Evolutionary conservation across 2,888 invertebrate species (phyloP).

Genomic region (Plutella xylostella): DNA sequence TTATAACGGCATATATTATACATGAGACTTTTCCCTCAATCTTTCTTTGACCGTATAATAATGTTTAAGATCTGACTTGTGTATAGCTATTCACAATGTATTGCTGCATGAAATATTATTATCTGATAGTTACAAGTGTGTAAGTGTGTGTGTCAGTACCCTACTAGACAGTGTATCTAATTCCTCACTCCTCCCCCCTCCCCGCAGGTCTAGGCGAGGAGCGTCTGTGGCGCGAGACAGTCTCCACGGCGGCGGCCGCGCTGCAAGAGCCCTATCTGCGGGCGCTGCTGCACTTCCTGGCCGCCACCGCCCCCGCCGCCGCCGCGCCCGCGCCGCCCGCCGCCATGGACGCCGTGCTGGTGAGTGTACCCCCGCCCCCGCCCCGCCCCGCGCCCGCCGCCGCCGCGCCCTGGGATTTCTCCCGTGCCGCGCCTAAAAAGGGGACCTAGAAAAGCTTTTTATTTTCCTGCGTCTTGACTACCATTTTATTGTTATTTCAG

Average conservation of each 20-base stretch:
- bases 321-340: slow-evolving; percentile 57
- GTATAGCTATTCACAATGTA: too few relatives aligned
- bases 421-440: background rate
- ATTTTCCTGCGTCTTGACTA: background rate
- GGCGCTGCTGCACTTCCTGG: slow-evolving; percentile 91
- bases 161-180: too few relatives aligned
- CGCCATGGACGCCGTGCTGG: slow-evolving; percentile 9
- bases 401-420: slow-evolving; percentile 14
- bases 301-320: slow-evolving; percentile 71
- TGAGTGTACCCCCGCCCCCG: background rate
- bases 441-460: background rate
- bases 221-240: slow-evolving; percentile 85
- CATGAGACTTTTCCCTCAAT: too few relatives aligned
- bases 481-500: too few relatives aligned
- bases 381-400: slow-evolving; percentile 6
- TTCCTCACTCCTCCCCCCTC: too few relatives aligned
- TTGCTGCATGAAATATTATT: too few relatives aligned
- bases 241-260: slow-evolving; percentile 79
- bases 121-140: too few relatives aligned
- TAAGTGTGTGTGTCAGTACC: too few relatives aligned
- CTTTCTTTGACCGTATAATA: too few relatives aligned
- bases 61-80: too few relatives aligned
- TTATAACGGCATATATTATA: too few relatives aligned
- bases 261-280: slow-evolving; percentile 91
- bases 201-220: slow-evolving; percentile 92